Evolutionary conservation across 1,140 invertebrate species (phyloP).

Genomic region (Diprion similis): DNA sequence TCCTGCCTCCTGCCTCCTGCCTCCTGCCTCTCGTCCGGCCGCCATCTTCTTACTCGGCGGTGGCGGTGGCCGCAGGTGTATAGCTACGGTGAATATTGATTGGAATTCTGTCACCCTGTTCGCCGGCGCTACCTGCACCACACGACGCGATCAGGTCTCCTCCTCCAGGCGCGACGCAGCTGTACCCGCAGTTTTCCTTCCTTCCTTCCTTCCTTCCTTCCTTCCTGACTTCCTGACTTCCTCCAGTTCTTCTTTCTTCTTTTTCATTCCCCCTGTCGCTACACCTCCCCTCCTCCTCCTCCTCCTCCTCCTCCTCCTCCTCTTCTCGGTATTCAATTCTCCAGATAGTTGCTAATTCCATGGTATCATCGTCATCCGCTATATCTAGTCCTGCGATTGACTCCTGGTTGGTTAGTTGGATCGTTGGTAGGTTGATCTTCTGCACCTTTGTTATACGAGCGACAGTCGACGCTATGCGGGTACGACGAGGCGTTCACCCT

Average conservation of each 20-base stretch:
- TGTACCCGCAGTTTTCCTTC: slow-evolving; percentile 40
- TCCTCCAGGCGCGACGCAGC: slow-evolving; percentile 25
- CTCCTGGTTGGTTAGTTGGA: too few relatives aligned
- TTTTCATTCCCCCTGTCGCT: too few relatives aligned
- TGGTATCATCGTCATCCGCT: too few relatives aligned
- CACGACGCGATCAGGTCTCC: not conserved
- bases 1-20: slow-evolving; percentile 21
- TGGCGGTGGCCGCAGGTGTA: slow-evolving; percentile 29
- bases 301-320: too few relatives aligned
- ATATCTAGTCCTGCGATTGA: too few relatives aligned
- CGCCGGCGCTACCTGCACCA: not conserved
- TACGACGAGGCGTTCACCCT: slow-evolving; percentile 3
- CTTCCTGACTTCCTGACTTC: too few relatives aligned
- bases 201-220: not conserved
- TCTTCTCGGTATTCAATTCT: too few relatives aligned
- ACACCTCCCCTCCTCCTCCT: too few relatives aligned
- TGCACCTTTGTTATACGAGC: not conserved
- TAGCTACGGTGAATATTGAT: slow-evolving; percentile 11
- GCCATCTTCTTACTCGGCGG: slow-evolving; percentile 36
- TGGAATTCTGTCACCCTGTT: slow-evolving; percentile 11
- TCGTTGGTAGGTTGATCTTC: too few relatives aligned
- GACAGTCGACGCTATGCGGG: not conserved
- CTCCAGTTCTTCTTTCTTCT: too few relatives aligned
- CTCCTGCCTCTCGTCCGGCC: slow-evolving; percentile 21
- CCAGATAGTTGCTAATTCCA: too few relatives aligned